phyloP scores from a whole-genome alignment of 2,113 vertebrate genomes.

The Chamaea fasciata region DNA sequence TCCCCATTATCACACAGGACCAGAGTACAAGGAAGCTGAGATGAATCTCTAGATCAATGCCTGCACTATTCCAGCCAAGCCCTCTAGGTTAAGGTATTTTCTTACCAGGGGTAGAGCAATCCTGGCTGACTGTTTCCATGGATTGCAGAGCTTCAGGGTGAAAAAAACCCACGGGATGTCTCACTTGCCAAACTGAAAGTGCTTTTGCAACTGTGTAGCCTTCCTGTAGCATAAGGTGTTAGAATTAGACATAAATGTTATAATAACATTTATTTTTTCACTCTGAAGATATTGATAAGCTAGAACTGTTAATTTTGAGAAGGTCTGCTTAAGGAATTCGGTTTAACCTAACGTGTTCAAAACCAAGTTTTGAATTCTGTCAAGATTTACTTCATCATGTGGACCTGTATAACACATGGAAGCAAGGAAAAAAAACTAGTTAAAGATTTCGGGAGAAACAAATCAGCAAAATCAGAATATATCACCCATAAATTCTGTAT shows the following conservation, averaged over 20 bases:
- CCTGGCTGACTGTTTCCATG: not conserved
- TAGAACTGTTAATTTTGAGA: not conserved
- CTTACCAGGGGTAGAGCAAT: not conserved
- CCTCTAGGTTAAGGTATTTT: not conserved
- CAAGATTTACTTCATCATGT: not conserved
- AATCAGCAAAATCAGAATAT: not conserved
- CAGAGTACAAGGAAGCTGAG: not conserved
- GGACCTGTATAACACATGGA: not conserved
- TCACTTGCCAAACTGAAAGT: not conserved
- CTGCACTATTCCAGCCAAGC: not conserved
- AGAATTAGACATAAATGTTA: not conserved
- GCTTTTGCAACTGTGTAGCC: not conserved
- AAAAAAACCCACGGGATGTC: not conserved
- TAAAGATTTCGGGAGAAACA: not conserved
- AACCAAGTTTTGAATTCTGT: not conserved
- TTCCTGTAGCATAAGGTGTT: not conserved
- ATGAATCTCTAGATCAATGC: not conserved
- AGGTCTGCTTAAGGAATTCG: not conserved
- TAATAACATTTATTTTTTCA: not conserved
- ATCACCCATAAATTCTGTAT: not conserved
- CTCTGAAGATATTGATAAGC: not conserved
- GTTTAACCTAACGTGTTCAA: not conserved
- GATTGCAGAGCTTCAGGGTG: not conserved
- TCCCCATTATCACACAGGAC: not conserved
- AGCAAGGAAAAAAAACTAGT: not conserved